phyloP scores from a whole-genome alignment of 2,888 invertebrate species.

The Aspidiotus destructor region DNA sequence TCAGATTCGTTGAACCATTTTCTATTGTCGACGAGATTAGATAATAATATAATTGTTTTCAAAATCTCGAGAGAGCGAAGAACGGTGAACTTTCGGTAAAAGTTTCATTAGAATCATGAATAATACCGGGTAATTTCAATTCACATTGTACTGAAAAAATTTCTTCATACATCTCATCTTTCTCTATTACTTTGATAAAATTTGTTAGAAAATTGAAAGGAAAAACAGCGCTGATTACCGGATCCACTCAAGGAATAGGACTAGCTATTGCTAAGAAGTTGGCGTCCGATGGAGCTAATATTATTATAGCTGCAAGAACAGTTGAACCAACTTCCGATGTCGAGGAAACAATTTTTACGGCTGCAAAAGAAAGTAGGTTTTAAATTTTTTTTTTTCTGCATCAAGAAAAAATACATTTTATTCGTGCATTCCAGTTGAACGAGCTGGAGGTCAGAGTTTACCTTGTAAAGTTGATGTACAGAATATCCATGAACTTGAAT shows the following conservation, averaged over 20 bases:
- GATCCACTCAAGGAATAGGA: conserved; percentile 92
- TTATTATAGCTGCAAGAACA: conserved; percentile 85
- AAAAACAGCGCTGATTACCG: conserved; percentile 85
- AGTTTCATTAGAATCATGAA: too few species aligned
- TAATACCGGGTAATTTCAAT: too few species aligned
- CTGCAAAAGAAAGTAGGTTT: conserved; percentile 69
- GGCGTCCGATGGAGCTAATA: conserved; percentile 83
- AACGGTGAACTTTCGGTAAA: too few species aligned
- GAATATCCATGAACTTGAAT: conserved; percentile 62
- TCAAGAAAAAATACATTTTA: conserved; percentile 11
- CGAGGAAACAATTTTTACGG: conserved; percentile 81
- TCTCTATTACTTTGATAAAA: not conserved
- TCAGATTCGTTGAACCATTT: too few species aligned
- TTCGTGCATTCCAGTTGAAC: conserved; percentile 56
- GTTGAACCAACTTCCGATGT: conserved; percentile 79
- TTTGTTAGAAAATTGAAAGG: conserved; percentile 61
- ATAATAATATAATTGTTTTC: too few species aligned
- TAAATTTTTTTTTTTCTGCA: conserved; percentile 2
- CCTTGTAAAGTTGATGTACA: conserved; percentile 82
- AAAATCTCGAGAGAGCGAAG: too few species aligned
- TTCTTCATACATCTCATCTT: too few species aligned
- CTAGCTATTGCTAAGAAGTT: conserved; percentile 87
- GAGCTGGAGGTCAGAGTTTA: conserved; percentile 71
- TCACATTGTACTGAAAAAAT: too few species aligned
- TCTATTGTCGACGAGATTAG: too few species aligned